Base-by-base conservation (phyloP, 2,113 vertebrate genomes). In the Etia nguti region DNA sequence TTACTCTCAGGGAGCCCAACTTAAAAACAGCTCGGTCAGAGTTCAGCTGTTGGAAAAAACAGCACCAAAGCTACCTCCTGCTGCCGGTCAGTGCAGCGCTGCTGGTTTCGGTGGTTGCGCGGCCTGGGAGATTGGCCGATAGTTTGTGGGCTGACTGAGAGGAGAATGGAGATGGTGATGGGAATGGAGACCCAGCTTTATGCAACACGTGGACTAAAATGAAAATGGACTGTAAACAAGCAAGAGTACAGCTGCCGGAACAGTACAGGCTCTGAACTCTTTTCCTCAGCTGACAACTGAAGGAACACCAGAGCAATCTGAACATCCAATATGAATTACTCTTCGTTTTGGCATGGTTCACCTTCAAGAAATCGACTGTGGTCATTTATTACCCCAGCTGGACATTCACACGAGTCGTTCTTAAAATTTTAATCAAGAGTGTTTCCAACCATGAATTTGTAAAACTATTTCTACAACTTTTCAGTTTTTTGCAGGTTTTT, bases 401-500 rank as follows among this genome's bases (percentile, higher is more conserved):
- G 3, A 50, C 10, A 77, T 48, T 75, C 41, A 48, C 24, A 75
- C 10, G 43, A 29, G 18, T 18, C 0, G 1, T 50, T 10, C 2
- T 46, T 24, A 73, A 36, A 65, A 16, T 43, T 70, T 73, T 18
- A 26, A 43, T 70, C 8, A 0, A 43, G 3, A 70, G 38, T 0
- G 41, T 73, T 73, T 73, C 13, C 15, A 18, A 50, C 48, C 16
- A 50, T 50, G 16, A 50, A 50, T 16, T 48, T 48, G 12, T 48
- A 5, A 16, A 73, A 26, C 68, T 18, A 46, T 43, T 73, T 73
- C 9, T 46, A 26, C 68, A 46, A 2, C 2, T 46, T 46, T 29
- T 75, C 0, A 0, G 0, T 43, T 65, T 62, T 65, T 36, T 65
- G 18, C 60, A 65, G 60, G n/a, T n/a, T 65, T 36, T 36, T 62